Conservation (phyloP, 2,113 vertebrate species). For the Oceanodroma tethys region DNA sequence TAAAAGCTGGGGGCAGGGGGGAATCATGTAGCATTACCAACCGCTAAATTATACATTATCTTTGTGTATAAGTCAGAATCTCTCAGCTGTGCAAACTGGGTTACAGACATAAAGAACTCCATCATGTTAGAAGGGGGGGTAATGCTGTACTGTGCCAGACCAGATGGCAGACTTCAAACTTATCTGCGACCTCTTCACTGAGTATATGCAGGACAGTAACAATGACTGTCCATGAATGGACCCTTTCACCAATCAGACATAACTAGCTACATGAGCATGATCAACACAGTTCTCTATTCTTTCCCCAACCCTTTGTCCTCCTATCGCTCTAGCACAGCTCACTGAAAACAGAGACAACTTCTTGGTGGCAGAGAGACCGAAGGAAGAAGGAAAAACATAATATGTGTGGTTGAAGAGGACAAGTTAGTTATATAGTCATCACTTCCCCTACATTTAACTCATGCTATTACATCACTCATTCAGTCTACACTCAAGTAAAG, state of each 20-base stretch:
- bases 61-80: neutral
- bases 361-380: neutral
- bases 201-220: neutral
- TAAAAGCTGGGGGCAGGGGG: neutral
- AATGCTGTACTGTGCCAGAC: neutral
- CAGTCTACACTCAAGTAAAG: neutral
- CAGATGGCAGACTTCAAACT: conserved; percentile 12
- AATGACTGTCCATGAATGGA: neutral
- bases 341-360: neutral
- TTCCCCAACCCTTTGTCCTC: neutral
- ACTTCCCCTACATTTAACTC: neutral
- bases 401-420: neutral
- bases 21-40: neutral
- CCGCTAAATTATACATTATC: neutral
- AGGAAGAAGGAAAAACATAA: neutral
- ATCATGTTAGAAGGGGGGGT: no score
- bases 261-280: neutral
- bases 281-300: neutral
- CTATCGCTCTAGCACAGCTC: neutral
- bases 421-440: neutral
- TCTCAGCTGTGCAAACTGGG: neutral
- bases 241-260: neutral
- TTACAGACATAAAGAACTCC: neutral
- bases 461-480: neutral
- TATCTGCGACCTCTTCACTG: neutral